Evolutionary conservation across 2,888 invertebrate genomes (phyloP).

Genomic region (Drosophila acutilabella): DNA sequence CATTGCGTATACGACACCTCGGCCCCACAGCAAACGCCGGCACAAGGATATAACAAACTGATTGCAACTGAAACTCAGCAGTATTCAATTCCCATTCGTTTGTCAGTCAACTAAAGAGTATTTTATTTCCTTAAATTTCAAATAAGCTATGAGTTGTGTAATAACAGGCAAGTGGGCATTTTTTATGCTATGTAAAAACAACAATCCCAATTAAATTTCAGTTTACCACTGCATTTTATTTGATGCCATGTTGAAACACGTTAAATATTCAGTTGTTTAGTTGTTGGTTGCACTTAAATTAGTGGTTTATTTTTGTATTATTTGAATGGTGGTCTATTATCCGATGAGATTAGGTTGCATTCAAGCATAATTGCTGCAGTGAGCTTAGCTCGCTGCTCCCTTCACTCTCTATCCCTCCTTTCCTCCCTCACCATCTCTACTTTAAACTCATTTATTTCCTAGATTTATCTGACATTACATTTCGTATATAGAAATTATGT

Average conservation of each 20-base stretch:
- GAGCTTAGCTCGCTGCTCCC: not conserved
- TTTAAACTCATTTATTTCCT: not conserved
- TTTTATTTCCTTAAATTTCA: not conserved
- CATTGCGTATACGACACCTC: slow-evolving; percentile 48
- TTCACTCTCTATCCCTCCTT: not conserved
- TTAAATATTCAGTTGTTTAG: no score
- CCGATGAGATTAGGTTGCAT: slow-evolving; percentile 12
- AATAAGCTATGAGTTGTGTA: no score
- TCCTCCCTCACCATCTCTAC: not conserved
- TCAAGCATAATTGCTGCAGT: slow-evolving; percentile 12
- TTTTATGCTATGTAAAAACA: no score
- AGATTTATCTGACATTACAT: not conserved
- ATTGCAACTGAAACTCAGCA: slow-evolving; percentile 21
- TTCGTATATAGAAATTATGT: no score
- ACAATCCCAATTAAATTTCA: no score
- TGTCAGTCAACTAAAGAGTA: not conserved
- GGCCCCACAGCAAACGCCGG: slow-evolving; percentile 10
- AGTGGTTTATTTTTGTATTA: not conserved
- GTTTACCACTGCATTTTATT: no score
- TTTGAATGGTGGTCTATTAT: slow-evolving; percentile 19
- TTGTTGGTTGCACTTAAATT: no score
- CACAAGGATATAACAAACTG: slow-evolving; percentile 2
- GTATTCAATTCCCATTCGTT: slow-evolving; percentile 12
- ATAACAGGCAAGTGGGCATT: no score
- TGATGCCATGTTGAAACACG: no score